Base-by-base conservation (phyloP, 2,888 invertebrate species). In the Notodonta dromedarius region DNA sequence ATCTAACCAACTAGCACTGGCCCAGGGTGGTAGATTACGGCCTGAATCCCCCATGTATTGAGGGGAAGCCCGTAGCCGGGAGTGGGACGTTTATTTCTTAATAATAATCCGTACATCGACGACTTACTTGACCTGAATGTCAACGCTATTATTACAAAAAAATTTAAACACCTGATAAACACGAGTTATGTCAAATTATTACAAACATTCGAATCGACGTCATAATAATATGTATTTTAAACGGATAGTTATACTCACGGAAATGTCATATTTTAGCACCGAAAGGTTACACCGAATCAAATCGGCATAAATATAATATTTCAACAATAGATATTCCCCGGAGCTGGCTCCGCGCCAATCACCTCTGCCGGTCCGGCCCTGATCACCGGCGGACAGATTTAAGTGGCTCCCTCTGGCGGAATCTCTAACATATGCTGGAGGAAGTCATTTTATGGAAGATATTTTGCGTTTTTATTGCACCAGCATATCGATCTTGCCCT, bases 291-390 rank as follows among this genome's bases (percentile, higher is more conserved):
- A 8, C 51, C 51, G 50, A 55, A 56, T 64, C 57, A 62, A 67
- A 60, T 61, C 58, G 14, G 54, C 59, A 56, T 58, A 63, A 54
- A 50, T 61, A 53, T 57, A 56, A 60, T 60, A 68, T 67, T 67
- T 67, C 51, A 58, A 46, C 56, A 32, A 55, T 55, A 24, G 56
- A 56, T 32, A 32, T 46, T 55, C 40, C 58, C 50, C 48, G n/a
- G 51, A 52, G 35, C 14, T 85, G 85, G 85, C 84, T 44, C 48
- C 12, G 35, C 13, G 83, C 85, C 85, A 84, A 76, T 82, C 77
- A 82, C 82, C 80, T 76, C 74, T 80, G 78, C 75, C 80, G 82
- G 79, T 78, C 74, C 64, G 69, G 50, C 24, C 60, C 67, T 70
- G 76, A 83, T 77, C 76, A 66, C 68, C 63, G 32, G 63, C 66